phyloP scores from a whole-genome alignment of 2,797 vertebrate species.

The Myotis daubentonii region DNA sequence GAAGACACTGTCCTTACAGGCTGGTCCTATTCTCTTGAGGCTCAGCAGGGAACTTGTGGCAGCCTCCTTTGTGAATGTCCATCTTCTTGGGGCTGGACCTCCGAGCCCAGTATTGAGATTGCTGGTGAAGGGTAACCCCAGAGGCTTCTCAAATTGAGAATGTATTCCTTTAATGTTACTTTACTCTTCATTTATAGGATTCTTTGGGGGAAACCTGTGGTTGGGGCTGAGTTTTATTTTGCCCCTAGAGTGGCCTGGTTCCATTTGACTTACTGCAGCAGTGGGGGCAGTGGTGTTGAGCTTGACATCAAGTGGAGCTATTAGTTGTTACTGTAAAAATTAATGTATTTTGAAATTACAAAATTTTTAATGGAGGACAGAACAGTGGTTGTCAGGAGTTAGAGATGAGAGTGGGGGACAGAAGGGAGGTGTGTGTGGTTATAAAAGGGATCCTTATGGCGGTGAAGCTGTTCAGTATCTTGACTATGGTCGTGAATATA shows the following conservation, averaged over 20 bases:
- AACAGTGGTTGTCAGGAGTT: neutral
- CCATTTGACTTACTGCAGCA: neutral
- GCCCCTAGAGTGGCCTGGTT: neutral
- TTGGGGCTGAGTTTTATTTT: neutral
- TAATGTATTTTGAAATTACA: slow-evolving; percentile 31
- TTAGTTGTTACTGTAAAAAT: slow-evolving; percentile 24
- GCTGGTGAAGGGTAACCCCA: neutral
- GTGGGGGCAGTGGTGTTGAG: neutral
- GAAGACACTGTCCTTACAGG: neutral
- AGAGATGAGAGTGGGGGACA: neutral
- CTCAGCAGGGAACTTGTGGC: neutral
- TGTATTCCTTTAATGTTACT: neutral
- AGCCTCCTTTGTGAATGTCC: neutral
- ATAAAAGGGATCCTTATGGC: neutral
- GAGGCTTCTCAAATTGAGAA: slow-evolving; percentile 13
- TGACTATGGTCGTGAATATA: neutral
- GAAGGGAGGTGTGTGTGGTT: neutral
- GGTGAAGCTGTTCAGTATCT: neutral
- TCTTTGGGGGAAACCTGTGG: neutral
- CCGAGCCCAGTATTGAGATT: neutral
- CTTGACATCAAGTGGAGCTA: neutral
- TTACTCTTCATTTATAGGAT: slow-evolving; percentile 45
- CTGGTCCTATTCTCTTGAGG: neutral
- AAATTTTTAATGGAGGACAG: neutral
- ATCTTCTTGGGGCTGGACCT: neutral